These are phyloP conservation scores for Entelurus aequoreus DNA, from an alignment of 2,113 vertebrate species.

Conservation along the genomic window DNA sequence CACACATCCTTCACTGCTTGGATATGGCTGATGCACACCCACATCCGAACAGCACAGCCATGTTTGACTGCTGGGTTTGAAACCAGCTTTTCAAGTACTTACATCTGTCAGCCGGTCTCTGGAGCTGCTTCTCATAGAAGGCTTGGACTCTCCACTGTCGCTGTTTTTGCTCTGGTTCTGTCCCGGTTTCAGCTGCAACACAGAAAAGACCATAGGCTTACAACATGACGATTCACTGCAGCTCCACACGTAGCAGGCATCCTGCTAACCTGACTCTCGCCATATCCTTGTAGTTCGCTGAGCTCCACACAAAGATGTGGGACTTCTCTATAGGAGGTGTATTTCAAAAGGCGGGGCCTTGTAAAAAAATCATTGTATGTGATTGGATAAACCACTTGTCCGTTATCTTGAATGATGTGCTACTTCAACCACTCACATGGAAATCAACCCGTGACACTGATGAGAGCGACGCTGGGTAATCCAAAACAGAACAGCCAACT, in stretches of 20 bases:
- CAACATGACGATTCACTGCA: conserved; percentile 26
- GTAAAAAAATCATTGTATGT: no score
- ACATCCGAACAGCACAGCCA: neutral
- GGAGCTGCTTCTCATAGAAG: conserved; percentile 84
- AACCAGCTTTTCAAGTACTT: conserved; percentile 63
- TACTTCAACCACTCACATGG: no score
- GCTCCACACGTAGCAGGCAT: conserved; percentile 12
- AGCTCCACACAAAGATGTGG: no score
- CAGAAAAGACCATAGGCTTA: conserved; percentile 34
- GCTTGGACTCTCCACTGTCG: conserved; percentile 85
- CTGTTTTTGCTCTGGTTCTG: conserved; percentile 90
- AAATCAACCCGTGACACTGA: no score
- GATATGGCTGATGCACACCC: neutral
- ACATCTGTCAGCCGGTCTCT: conserved; percentile 89
- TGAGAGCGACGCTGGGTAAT: no score
- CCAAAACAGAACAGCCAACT: no score
- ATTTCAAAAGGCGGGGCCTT: no score
- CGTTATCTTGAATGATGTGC: no score
- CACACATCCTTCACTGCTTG: neutral
- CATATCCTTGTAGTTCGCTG: no score
- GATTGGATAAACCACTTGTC: no score
- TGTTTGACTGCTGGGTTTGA: no score
- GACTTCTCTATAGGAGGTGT: no score
- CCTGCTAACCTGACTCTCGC: conserved; percentile 6
- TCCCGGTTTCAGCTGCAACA: conserved; percentile 83